Percentiles rank a stretch among this genome's conserved stretches.
phyloP scores from a whole-genome alignment of 2,888 invertebrate genomes.

The Seira sanloemensis region DNA sequence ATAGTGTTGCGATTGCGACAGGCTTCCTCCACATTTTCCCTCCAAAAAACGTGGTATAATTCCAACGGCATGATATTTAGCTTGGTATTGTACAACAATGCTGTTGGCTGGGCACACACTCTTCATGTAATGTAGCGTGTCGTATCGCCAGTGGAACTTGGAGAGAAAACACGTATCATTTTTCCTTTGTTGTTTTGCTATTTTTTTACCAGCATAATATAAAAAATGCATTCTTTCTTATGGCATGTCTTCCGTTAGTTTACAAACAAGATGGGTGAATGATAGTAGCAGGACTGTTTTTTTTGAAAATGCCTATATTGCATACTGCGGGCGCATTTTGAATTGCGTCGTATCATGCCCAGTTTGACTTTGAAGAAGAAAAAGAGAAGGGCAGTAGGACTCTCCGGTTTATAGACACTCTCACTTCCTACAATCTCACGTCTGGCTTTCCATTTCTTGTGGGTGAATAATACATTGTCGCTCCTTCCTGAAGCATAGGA shows the following conservation, averaged over 20 bases:
- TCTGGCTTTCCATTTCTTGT: not conserved
- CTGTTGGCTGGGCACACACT: no score
- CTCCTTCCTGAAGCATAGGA: no score
- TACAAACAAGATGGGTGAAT: not conserved
- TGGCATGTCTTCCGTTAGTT: not conserved
- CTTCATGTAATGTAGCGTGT: no score
- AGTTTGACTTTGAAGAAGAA: constrained; percentile 24
- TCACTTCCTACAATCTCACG: not conserved
- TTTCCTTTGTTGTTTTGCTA: not conserved
- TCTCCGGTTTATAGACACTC: not conserved
- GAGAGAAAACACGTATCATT: not conserved
- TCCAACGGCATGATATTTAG: no score
- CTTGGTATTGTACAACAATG: no score
- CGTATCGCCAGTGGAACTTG: no score
- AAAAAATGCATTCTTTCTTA: not conserved
- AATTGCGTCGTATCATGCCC: constrained; percentile 11
- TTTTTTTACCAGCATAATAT: not conserved
- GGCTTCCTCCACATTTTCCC: no score
- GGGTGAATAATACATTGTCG: not conserved
- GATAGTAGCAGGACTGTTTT: not conserved
- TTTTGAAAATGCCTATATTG: not conserved
- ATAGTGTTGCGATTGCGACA: no score
- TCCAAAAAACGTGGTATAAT: no score
- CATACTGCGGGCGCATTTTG: not conserved
- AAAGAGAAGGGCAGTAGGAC: constrained; percentile 45